These are phyloP conservation scores for Cyclophora albipunctata DNA, from an alignment of 2,888 invertebrate genomes.

Conservation along the genomic window DNA sequence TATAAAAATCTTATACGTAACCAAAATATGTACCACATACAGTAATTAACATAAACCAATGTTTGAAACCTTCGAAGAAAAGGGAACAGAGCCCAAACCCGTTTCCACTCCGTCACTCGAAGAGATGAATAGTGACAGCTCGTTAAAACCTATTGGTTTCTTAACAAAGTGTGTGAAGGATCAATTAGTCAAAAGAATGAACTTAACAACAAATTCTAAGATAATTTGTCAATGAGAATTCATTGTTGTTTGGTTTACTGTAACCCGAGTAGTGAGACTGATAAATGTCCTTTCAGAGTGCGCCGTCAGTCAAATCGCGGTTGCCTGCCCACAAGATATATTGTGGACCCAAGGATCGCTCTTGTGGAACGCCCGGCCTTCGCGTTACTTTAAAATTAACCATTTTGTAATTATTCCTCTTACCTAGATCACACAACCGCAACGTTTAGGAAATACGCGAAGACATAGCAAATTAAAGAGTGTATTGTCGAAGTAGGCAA, in stretches of 20 bases:
- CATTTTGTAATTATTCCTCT: conserved; percentile 44
- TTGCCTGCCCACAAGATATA: conserved; percentile 74
- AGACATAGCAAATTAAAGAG: too few species aligned
- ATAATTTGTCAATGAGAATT: conserved; percentile 74
- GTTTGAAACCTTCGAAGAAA: too few species aligned
- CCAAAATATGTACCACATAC: too few species aligned
- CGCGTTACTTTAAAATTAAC: conserved; percentile 64
- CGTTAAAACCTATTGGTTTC: too few species aligned
- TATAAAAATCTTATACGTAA: too few species aligned
- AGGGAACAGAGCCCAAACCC: too few species aligned
- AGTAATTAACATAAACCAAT: too few species aligned
- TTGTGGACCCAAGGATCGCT: conserved; percentile 66
- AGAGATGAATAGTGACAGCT: too few species aligned
- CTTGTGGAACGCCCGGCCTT: conserved; percentile 54
- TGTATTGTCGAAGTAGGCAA: too few species aligned
- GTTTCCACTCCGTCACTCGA: too few species aligned
- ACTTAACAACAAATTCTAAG: conserved; percentile 56
- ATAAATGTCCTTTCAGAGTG: conserved; percentile 73
- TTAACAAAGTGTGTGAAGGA: not conserved
- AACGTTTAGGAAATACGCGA: conserved; percentile 7
- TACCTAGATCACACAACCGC: conserved; percentile 22
- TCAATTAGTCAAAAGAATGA: conserved; percentile 54
- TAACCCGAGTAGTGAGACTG: conserved; percentile 71
- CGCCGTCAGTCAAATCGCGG: conserved; percentile 74
- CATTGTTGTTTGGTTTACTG: conserved; percentile 74